Evolutionary conservation across 2,113 vertebrate species (phyloP).

Genomic region (Cyanoliseus patagonus): DNA sequence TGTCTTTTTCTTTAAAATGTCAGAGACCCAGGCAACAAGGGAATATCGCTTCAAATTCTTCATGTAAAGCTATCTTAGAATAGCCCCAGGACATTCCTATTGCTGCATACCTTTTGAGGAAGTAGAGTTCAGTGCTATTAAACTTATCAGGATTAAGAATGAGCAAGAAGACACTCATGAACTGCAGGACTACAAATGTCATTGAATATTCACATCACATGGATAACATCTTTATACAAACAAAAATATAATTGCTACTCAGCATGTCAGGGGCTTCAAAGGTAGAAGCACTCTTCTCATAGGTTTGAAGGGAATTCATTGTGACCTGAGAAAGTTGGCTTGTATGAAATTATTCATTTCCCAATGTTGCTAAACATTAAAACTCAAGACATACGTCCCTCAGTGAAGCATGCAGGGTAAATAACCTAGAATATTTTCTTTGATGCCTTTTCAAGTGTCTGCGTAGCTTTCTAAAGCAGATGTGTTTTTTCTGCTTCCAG

Average conservation of each 20-base stretch:
- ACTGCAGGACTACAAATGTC: background rate
- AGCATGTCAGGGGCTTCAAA: background rate
- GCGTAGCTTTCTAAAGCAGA: background rate
- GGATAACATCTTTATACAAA: background rate
- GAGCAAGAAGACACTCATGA: background rate
- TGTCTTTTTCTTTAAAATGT: constrained; percentile 22
- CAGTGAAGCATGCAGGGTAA: background rate
- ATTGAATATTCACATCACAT: background rate
- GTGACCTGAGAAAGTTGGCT: background rate
- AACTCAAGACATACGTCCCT: background rate
- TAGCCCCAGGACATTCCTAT: background rate
- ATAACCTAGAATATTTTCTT: background rate
- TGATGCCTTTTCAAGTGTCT: background rate
- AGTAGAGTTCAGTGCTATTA: background rate
- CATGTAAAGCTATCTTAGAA: background rate
- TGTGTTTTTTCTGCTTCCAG: background rate
- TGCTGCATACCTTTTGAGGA: background rate
- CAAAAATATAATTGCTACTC: background rate
- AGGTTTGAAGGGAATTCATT: background rate
- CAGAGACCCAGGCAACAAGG: constrained; percentile 15
- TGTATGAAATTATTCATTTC: background rate
- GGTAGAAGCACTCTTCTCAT: background rate
- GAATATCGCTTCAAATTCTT: constrained; percentile 13
- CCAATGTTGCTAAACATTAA: background rate
- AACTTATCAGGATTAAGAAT: background rate